Evolutionary conservation across 2,888 invertebrate species (phyloP).

Genomic region (Synergus japonicus): DNA sequence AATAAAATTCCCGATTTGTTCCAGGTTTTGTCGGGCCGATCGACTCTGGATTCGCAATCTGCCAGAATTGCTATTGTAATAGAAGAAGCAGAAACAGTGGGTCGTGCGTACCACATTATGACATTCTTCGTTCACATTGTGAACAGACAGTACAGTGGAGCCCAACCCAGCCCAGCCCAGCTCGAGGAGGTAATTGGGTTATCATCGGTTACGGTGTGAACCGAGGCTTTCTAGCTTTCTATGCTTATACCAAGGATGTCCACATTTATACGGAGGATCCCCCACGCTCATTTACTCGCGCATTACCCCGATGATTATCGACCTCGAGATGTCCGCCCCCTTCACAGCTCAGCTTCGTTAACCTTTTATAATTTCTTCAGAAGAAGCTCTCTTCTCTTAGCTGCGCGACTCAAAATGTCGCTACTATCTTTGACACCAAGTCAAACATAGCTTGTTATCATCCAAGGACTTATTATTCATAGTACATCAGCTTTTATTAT

Average conservation of each 20-base stretch:
- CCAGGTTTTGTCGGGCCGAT: not conserved
- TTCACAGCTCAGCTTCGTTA: conserved; percentile 18
- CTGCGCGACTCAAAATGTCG: not conserved
- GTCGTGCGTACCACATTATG: conserved; percentile 35
- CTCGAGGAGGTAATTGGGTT: conserved; percentile 61
- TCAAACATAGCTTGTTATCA: not conserved
- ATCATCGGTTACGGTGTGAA: conserved; percentile 58
- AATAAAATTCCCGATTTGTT: too few relatives aligned
- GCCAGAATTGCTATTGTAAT: conserved; percentile 11
- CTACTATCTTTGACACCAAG: not conserved
- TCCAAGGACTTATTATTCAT: not conserved
- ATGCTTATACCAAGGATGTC: conserved; percentile 58
- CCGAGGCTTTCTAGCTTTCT: conserved; percentile 69
- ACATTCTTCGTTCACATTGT: conserved; percentile 35
- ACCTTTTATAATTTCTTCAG: conserved; percentile 30
- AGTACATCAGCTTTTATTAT: not conserved
- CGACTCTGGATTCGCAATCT: not conserved
- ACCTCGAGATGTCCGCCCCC: conserved; percentile 42
- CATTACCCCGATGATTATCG: conserved; percentile 58
- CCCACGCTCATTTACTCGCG: conserved; percentile 53
- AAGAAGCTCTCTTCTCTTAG: not conserved
- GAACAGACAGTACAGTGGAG: conserved; percentile 21
- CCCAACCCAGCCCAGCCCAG: conserved; percentile 49
- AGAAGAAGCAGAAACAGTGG: conserved; percentile 17
- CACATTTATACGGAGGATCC: conserved; percentile 38